Base-by-base conservation (phyloP, 2,797 vertebrate genomes). In the Lates japonicus region DNA sequence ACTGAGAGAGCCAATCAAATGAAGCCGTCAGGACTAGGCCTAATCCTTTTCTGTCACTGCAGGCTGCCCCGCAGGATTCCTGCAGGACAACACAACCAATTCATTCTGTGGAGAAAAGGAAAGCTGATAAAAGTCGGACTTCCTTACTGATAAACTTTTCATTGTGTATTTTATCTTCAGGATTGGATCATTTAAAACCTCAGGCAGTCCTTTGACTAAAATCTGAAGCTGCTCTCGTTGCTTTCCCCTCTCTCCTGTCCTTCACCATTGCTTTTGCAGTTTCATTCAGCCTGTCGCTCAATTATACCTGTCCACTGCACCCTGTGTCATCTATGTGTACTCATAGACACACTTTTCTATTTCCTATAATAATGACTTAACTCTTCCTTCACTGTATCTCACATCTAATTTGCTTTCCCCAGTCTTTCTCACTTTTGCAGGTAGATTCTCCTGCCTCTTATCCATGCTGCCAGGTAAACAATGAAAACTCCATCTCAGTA, bases 1-100 rank as follows among this genome's bases (percentile, higher is more conserved):
- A 71, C 13, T 39, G 70, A 85, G 54, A 69, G 57, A 86, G 81
- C 83, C 82, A 88, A 85, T 90, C 84, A 86, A 80, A 90, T 46
- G 62, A 80, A 74, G 60, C 74, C 77, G 87, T 77, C 52, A 17
- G 76, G 80, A 79, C 48, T 33, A 31, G 64, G 80, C 72, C 67
- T 88, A 88, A 91, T 92, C 86, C 63, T 66, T 29, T 22, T 88
- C 78, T 76, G 69, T 76, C 69, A 55, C 67, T 81, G 74, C 70
- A 76, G 63, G 51, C 54, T 54, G 41, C 51, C 52, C 52, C 0
- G 7, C 51, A 67, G 64, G 76, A 82, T 76, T 88, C 65, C 84
- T 61, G 41, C 78, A 80, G 83, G 77, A 80, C 78, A 71, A 68
- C 49, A 78, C 37, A 51, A 52, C 63, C 51, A 46, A 31, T 74